A percentile compares a stretch with the other conserved stretches of the same genome.
phyloP scores from a whole-genome alignment of 2,113 vertebrate genomes.

The Xenus cinereus region DNA sequence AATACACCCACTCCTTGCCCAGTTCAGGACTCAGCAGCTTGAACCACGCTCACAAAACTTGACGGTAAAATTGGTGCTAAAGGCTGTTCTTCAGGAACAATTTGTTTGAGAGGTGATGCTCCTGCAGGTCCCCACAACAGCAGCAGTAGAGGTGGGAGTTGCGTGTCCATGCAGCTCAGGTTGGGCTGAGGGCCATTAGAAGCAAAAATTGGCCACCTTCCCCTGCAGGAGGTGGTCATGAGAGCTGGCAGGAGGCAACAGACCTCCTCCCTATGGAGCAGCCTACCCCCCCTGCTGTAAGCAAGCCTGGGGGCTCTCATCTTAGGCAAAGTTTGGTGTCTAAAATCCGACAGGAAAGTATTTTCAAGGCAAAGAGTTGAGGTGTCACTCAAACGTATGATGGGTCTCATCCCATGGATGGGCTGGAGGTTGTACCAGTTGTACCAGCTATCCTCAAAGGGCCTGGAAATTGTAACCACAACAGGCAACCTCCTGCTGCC shows the following conservation, averaged over 20 bases:
- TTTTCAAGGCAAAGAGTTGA: neutral
- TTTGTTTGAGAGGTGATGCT: neutral
- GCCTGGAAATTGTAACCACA: neutral
- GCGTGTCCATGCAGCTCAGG: neutral
- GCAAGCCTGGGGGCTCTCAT: accelerated
- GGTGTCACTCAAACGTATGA: accelerated
- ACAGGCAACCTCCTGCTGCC: neutral
- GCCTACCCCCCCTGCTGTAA: neutral
- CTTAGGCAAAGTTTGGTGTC: neutral
- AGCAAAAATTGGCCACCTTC: neutral
- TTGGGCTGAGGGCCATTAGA: neutral
- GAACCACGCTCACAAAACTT: neutral
- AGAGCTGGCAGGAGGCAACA: neutral
- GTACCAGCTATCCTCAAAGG: neutral
- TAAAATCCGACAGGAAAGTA: neutral
- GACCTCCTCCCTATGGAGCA: neutral
- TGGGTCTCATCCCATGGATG: accelerated
- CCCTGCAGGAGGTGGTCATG: neutral
- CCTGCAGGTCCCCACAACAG: neutral
- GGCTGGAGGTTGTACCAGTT: neutral
- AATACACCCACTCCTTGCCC: neutral
- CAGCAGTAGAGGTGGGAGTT: neutral
- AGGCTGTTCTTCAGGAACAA: neutral
- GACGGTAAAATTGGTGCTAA: neutral
- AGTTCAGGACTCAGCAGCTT: neutral